phyloP scores from a whole-genome alignment of 2,888 invertebrate genomes.

The Adineta ricciae region DNA sequence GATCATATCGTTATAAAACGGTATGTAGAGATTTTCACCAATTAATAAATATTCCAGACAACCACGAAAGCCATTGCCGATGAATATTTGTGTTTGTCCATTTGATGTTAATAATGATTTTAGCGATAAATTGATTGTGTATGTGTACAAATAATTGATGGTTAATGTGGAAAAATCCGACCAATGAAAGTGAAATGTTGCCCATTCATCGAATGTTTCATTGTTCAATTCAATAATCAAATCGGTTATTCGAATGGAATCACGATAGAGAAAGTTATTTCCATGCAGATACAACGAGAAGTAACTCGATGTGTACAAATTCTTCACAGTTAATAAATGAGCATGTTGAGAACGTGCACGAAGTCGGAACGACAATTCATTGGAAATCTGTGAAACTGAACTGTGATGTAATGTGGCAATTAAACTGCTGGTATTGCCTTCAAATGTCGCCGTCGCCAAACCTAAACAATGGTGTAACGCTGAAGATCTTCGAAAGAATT shows the following conservation, averaged over 20 bases:
- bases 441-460: not conserved
- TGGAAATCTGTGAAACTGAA: not conserved
- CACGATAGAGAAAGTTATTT: not conserved
- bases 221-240: not conserved
- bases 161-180: not conserved
- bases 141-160: not conserved
- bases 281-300: not conserved
- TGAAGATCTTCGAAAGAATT: not conserved
- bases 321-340: conserved; percentile 13
- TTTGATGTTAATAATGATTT: not conserved
- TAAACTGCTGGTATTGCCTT: not conserved
- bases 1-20: not conserved
- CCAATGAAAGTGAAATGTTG: conserved; percentile 7
- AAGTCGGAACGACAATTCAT: not conserved
- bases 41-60: not conserved
- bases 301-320: not conserved
- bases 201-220: not conserved
- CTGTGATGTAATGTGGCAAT: not conserved
- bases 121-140: not conserved
- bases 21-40: conserved; percentile 6
- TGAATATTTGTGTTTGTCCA: not conserved
- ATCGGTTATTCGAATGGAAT: not conserved
- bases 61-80: conserved; percentile 19
- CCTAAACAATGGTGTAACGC: not conserved
- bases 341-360: not conserved